These are phyloP conservation scores for Eospalax fontanierii DNA, from an alignment of 2,797 vertebrate species.

Conservation along the genomic window DNA sequence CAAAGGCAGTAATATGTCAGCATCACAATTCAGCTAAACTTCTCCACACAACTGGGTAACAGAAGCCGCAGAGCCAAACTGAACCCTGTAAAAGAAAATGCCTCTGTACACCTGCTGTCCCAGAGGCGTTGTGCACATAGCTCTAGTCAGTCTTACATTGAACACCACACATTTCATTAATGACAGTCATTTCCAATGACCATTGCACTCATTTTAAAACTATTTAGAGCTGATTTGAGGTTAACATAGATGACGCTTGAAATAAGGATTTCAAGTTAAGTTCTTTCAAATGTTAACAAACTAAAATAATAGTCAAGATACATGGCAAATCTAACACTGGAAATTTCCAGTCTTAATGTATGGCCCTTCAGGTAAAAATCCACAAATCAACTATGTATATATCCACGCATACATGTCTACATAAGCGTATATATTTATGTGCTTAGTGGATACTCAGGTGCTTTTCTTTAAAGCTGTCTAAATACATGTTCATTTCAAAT, in stretches of 20 bases:
- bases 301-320: background rate
- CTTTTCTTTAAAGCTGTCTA: background rate
- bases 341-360: conserved; percentile 27
- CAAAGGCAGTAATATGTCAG: background rate
- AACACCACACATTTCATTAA: conserved; percentile 19
- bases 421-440: background rate
- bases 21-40: background rate
- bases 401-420: background rate
- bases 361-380: background rate
- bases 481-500: conserved; percentile 36
- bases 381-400: background rate
- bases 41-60: background rate
- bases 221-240: background rate
- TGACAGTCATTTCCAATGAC: conserved; percentile 9
- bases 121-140: background rate
- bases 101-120: background rate
- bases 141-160: background rate
- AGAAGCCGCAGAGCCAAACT: conserved; percentile 19
- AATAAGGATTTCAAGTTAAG: conserved; percentile 12
- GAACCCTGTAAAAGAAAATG: background rate
- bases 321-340: background rate
- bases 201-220: conserved; percentile 6
- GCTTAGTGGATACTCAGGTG: background rate
- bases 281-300: conserved; percentile 15
- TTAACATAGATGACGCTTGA: background rate